These are phyloP conservation scores for Phyllopteryx taeniolatus DNA, from an alignment of 2,113 vertebrate genomes.

Conservation along the genomic window DNA sequence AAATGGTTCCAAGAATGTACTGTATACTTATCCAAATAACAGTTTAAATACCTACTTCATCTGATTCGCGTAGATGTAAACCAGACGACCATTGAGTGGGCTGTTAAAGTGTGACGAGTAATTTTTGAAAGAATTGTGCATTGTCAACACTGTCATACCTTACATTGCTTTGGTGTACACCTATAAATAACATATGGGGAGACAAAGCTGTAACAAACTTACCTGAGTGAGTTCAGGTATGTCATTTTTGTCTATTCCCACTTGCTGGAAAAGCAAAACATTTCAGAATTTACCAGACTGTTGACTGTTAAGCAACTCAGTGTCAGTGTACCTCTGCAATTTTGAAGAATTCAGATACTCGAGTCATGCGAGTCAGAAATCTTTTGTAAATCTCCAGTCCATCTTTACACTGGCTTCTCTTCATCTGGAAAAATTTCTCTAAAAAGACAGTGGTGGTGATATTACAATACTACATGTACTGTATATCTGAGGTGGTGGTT, in stretches of 20 bases:
- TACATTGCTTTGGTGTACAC: neutral
- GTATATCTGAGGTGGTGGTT: neutral
- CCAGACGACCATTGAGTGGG: too few species aligned
- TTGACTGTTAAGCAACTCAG: neutral
- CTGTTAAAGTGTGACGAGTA: neutral
- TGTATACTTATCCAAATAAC: too few species aligned
- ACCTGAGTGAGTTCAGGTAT: conserved; percentile 98
- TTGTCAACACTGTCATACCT: conserved; percentile 34
- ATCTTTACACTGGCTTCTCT: conserved; percentile 98
- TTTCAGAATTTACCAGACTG: conserved; percentile 11
- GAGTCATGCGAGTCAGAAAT: conserved; percentile 96
- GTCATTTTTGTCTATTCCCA: conserved; percentile 98
- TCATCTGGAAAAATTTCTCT: conserved; percentile 99
- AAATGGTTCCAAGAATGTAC: too few species aligned
- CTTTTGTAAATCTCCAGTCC: conserved; percentile 98
- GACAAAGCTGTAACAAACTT: conserved; percentile 39
- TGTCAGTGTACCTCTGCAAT: conserved; percentile 84
- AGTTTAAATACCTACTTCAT: neutral
- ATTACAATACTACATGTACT: neutral
- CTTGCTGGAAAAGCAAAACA: conserved; percentile 81
- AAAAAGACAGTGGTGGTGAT: neutral
- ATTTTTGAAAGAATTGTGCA: neutral
- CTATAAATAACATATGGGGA: neutral
- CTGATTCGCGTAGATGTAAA: neutral
- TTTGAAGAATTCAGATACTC: conserved; percentile 98